Conservation (phyloP, 2,113 vertebrate species). For the Sapayoa aenigma region DNA sequence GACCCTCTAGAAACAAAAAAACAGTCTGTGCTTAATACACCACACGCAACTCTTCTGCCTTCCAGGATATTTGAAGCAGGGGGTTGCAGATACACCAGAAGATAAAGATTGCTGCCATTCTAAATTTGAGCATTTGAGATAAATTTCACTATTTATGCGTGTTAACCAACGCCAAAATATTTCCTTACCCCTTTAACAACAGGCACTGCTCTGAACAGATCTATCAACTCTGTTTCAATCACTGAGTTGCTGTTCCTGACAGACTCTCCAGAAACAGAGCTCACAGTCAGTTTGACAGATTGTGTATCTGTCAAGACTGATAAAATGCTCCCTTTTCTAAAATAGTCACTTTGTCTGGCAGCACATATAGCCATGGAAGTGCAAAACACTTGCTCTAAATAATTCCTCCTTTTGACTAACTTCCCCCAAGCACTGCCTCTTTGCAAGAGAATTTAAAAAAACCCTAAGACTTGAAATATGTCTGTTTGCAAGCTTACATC, state of each 20-base stretch:
- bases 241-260: neutral
- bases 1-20: neutral
- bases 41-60: neutral
- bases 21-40: neutral
- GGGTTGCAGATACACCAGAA: neutral
- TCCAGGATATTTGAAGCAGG: neutral
- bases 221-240: neutral
- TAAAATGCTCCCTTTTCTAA: neutral
- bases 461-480: neutral
- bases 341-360: neutral
- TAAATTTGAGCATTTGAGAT: neutral
- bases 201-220: neutral
- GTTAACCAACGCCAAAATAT: neutral
- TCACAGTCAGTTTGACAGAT: neutral
- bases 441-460: neutral
- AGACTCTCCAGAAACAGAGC: neutral
- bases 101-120: rapidly evolving
- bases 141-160: neutral
- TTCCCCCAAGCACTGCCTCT: neutral
- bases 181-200: neutral
- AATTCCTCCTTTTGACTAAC: neutral
- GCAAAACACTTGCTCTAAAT: neutral
- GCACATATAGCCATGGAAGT: neutral
- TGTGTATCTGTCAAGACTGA: neutral
- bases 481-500: neutral